A percentile compares a stretch with the other conserved stretches of the same genome.
phyloP scores from a whole-genome alignment of 2,888 invertebrate genomes.

The Melinaea marsaeus region DNA sequence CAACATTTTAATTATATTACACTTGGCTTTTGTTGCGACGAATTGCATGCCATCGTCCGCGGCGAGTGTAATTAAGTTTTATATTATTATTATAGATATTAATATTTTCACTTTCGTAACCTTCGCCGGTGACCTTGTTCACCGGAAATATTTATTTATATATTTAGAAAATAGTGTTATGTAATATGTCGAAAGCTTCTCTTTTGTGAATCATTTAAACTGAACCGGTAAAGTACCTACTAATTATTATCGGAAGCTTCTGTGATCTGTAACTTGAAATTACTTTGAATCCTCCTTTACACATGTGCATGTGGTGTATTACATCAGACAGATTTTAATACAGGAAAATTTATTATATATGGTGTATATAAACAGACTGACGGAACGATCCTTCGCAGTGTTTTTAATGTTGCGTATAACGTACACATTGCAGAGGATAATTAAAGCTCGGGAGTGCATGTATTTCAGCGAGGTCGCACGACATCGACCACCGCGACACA shows the following conservation, averaged over 20 bases:
- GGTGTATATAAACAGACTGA: constrained; percentile 26
- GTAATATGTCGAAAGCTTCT: constrained; percentile 21
- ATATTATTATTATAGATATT: constrained; percentile 42
- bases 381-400: constrained; percentile 15
- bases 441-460: constrained; percentile 26
- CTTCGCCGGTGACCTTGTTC: constrained; percentile 55
- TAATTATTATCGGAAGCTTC: background rate
- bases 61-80: constrained; percentile 36
- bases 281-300: too few relatives aligned
- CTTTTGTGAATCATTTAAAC: constrained; percentile 24
- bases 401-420: constrained; percentile 20
- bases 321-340: too few relatives aligned
- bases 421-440: constrained; percentile 13
- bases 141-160: constrained; percentile 24
- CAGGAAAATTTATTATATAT: constrained; percentile 13
- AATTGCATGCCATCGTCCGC: constrained; percentile 24
- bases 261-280: too few relatives aligned
- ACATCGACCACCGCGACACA: constrained; percentile 23
- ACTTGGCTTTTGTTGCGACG: constrained; percentile 12
- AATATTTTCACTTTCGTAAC: constrained; percentile 48
- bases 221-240: constrained; percentile 2
- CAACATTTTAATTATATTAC: background rate
- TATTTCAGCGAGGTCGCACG: constrained; percentile 25
- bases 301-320: too few relatives aligned
- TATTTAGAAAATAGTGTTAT: constrained; percentile 20